phyloP scores from a whole-genome alignment of 2,113 vertebrate species.

The Sisor rabdophorus region DNA sequence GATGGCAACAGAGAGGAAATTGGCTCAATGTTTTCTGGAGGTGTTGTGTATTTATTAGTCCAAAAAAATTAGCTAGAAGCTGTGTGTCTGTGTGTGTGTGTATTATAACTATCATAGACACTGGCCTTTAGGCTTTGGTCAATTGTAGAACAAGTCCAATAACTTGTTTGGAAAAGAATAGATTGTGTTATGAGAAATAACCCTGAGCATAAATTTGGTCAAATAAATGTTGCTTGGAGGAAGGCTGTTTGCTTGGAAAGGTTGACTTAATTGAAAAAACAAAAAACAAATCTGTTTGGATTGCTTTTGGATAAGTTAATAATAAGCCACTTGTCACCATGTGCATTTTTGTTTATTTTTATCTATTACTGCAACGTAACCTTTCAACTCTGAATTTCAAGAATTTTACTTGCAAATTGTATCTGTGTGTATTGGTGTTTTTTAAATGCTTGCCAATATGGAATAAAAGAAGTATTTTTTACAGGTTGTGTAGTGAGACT shows the following conservation, averaged over 20 bases:
- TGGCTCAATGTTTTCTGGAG: constrained; percentile 69
- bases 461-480: constrained; percentile 30
- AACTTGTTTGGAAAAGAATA: not conserved
- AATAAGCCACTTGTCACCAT: not conserved
- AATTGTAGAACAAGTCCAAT: constrained; percentile 23
- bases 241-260: not conserved
- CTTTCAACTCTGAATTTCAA: constrained; percentile 25
- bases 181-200: not conserved
- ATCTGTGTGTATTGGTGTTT: constrained; percentile 9
- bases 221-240: no score
- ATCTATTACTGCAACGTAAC: constrained; percentile 4
- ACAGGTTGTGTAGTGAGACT: constrained; percentile 6
- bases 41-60: constrained; percentile 70
- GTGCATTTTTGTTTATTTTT: constrained; percentile 24
- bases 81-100: constrained; percentile 33
- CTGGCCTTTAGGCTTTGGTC: constrained; percentile 33
- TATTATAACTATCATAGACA: constrained; percentile 50
- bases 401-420: constrained; percentile 42
- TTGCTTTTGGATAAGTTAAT: constrained; percentile 6
- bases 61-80: constrained; percentile 57
- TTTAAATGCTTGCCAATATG: constrained; percentile 27
- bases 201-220: not conserved
- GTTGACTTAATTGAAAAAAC: not conserved
- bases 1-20: constrained; percentile 55
- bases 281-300: not conserved